Evolutionary conservation across 2,113 vertebrate species (phyloP).

Genomic region (Mormyrus lacerda): DNA sequence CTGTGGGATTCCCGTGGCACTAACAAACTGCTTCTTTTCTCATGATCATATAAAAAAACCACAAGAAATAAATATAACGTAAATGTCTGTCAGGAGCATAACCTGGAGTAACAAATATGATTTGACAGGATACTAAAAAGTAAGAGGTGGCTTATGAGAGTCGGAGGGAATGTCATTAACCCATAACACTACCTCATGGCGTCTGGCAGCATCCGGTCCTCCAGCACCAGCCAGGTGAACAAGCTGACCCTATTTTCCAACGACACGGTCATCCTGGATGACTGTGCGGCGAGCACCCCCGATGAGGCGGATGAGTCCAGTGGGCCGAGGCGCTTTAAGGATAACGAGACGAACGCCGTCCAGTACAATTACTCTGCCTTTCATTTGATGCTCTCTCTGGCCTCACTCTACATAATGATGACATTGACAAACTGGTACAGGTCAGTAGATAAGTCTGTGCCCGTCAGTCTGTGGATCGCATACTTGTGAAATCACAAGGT

Average conservation of each 20-base stretch:
- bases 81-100: neutral
- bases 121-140: neutral
- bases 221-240: conserved; percentile 83
- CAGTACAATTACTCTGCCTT: conserved; percentile 88
- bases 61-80: neutral
- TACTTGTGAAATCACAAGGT: neutral
- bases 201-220: conserved; percentile 75
- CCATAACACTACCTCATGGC: neutral
- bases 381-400: conserved; percentile 84
- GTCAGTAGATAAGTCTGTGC: conserved; percentile 53
- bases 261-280: conserved; percentile 68
- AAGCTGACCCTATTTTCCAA: conserved; percentile 79
- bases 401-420: conserved; percentile 97
- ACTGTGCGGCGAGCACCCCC: conserved; percentile 33
- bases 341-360: conserved; percentile 77
- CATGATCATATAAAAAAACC: neutral
- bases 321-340: conserved; percentile 58
- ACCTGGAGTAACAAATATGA: neutral
- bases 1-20: neutral
- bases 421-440: conserved; percentile 94
- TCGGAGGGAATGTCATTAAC: neutral
- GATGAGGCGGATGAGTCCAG: conserved; percentile 47
- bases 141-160: neutral
- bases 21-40: neutral
- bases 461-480: neutral